Base-by-base conservation (phyloP, 2,113 vertebrate species). In the Irena cyanogastra region DNA sequence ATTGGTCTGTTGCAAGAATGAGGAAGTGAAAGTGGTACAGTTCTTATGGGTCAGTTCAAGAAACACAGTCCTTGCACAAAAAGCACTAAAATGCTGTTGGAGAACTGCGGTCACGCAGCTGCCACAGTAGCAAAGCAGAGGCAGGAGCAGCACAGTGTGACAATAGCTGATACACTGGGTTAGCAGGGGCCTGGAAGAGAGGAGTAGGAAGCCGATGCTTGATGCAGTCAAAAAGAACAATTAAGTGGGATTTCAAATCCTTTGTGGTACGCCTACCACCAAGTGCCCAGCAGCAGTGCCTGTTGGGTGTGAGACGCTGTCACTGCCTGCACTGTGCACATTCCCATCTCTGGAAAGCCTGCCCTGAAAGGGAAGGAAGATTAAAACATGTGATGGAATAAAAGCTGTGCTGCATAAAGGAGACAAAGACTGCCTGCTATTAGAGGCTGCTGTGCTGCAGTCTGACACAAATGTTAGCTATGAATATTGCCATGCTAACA, bases 401-500 rank as follows among this genome's bases (percentile, higher is more conserved):
- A 88, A 95, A 90, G 65, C 70, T 80, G 63, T 83, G 61, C 75
- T 76, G 79, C 57, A 31, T 37, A 41, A 76, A 76, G 71, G 42
- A 92, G 66, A 54, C 33, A 68, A 82, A 88, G 61, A 5, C 44
- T 76, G 63, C 63, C 59, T 91, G 60, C 56, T 63, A 3, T 75
- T 30, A 85, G 56, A n/a, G 70, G 16, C 41, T 44, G 61, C 22
- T 64, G 76, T 86, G 61, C 71, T 92, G 83, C 63, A 44, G 37
- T 41, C 11, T 89, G 68, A 16, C 49, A 56, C 61, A n/a, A 24
- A 20, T 8, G 24, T 64, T 77, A 41, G n/a, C 53, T 28, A 0
- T 39, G 31, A 11, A 3, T 21, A 35, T 82, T 0, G 0, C 80
- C 23, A 0, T 44, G 64, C 63, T 57, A 13, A 30, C 7, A 1